Percentiles rank a stretch among this genome's conserved stretches.
These are phyloP conservation scores for Nesoenas mayeri DNA, from an alignment of 2,113 vertebrate genomes.

Conservation along the genomic window DNA sequence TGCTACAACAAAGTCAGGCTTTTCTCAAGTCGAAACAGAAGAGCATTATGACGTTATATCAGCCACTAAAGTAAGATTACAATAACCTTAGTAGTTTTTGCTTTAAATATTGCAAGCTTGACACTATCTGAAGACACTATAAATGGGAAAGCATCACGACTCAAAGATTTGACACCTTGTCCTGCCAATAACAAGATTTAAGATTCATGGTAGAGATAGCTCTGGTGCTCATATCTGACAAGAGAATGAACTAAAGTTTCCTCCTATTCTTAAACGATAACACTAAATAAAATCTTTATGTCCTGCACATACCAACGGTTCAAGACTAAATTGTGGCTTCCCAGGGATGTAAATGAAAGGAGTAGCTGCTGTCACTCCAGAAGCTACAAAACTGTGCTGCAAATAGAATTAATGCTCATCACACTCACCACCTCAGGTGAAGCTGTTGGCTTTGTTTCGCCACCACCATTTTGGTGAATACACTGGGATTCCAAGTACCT, in stretches of 20 bases:
- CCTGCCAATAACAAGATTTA: not conserved
- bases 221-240: not conserved
- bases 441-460: not conserved
- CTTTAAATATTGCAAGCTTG: not conserved
- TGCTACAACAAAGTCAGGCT: not conserved
- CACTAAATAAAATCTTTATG: not conserved
- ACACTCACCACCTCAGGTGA: not conserved
- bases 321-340: not conserved
- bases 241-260: not conserved
- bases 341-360: not conserved
- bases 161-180: not conserved
- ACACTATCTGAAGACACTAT: not conserved
- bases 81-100: not conserved
- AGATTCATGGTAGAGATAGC: not conserved
- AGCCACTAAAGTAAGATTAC: not conserved
- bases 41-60: not conserved
- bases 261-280: not conserved
- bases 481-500: not conserved
- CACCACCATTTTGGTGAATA: not conserved
- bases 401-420: not conserved
- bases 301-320: not conserved
- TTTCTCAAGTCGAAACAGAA: not conserved
- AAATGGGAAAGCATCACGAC: not conserved
- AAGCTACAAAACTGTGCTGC: not conserved
- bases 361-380: not conserved